Evolutionary conservation across 2,113 vertebrate genomes (phyloP).

Genomic region (Potamarius usumacintae): DNA sequence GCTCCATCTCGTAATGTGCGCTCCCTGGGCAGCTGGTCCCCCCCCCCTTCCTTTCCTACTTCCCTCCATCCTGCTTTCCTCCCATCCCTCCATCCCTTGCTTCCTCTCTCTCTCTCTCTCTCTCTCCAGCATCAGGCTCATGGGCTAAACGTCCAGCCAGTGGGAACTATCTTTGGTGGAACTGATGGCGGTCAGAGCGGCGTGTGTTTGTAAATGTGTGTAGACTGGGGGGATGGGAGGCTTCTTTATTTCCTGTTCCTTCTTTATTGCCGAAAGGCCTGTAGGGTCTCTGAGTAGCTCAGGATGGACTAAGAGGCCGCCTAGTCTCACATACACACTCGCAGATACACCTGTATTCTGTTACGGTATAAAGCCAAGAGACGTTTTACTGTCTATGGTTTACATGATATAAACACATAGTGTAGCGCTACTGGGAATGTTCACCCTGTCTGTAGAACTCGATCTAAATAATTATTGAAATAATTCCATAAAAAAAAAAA

Average conservation of each 20-base stretch:
- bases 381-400: too few relatives aligned
- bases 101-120: not conserved
- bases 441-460: not conserved
- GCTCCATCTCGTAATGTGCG: conserved; percentile 82
- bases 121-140: conserved; percentile 24
- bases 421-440: not conserved
- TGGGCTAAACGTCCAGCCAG: conserved; percentile 49
- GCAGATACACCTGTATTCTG: not conserved
- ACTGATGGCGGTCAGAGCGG: conserved; percentile 47
- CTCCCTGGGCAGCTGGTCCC: conserved; percentile 80
- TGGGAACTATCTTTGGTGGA: conserved; percentile 55
- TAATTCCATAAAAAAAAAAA: not conserved
- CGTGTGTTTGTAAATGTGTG: conserved; percentile 18
- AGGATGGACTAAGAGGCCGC: not conserved
- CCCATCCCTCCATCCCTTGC: not conserved
- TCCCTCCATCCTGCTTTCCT: conserved; percentile 43
- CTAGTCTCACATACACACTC: not conserved
- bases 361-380: not conserved
- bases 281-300: not conserved
- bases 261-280: not conserved
- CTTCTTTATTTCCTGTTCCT: not conserved
- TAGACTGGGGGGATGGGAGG: not conserved
- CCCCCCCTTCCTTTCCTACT: conserved; percentile 55
- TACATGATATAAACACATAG: not conserved
- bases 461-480: not conserved